A percentile compares a stretch with the other conserved stretches of the same genome.
phyloP scores from a whole-genome alignment of 2,888 invertebrate species.

The Saturnia pavonia region DNA sequence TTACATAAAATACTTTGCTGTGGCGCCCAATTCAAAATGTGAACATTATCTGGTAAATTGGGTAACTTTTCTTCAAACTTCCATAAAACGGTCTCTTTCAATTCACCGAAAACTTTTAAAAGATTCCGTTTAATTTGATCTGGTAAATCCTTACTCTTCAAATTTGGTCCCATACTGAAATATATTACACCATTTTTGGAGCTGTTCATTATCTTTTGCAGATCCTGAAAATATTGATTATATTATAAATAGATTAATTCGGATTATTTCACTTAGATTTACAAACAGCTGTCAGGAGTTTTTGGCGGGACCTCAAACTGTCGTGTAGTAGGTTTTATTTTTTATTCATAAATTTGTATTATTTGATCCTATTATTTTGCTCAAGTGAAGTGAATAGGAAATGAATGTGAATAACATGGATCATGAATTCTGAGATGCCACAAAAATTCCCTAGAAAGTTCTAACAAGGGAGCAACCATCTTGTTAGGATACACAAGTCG shows the following conservation, averaged over 20 bases:
- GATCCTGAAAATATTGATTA: conserved; percentile 36
- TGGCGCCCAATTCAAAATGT: conserved; percentile 65
- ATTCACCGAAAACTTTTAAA: conserved; percentile 52
- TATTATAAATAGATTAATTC: neutral
- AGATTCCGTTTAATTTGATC: conserved; percentile 41
- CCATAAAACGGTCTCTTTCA: conserved; percentile 72
- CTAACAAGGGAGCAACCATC: no score
- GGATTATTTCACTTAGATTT: no score
- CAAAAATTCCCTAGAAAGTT: no score
- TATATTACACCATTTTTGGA: conserved; percentile 55
- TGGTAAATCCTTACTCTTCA: conserved; percentile 50
- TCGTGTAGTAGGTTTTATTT: no score
- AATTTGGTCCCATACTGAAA: conserved; percentile 62
- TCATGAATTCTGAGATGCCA: no score
- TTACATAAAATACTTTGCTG: conserved; percentile 56
- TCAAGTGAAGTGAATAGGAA: no score
- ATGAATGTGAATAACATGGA: no score
- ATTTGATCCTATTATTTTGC: no score
- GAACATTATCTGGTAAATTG: conserved; percentile 59
- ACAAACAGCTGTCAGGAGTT: no score
- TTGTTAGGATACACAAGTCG: no score
- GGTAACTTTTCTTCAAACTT: conserved; percentile 63
- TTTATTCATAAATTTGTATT: no score
- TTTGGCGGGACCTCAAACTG: no score
- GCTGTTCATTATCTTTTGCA: conserved; percentile 49